Percentiles rank a stretch among this genome's conserved stretches.
These are phyloP conservation scores for Hipparchia semele DNA, from an alignment of 2,888 invertebrate species.

Conservation along the genomic window DNA sequence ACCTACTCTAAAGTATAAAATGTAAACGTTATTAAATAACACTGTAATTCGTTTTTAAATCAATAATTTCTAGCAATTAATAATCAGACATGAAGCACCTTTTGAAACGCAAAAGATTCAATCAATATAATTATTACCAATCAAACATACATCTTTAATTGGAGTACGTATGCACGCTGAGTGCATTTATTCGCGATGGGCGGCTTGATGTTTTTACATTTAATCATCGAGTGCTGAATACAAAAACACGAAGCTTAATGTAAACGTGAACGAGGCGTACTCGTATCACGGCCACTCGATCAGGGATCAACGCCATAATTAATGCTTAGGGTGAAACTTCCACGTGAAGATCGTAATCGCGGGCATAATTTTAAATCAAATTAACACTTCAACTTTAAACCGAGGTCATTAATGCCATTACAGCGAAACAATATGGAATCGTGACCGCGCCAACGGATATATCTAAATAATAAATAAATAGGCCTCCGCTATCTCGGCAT, in stretches of 20 bases:
- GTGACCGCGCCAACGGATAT: slow-evolving; percentile 77
- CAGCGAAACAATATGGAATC: slow-evolving; percentile 80
- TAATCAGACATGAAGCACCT: slow-evolving; percentile 12
- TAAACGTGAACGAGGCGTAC: slow-evolving; percentile 35
- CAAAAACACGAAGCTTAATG: slow-evolving; percentile 28
- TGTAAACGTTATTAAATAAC: not conserved
- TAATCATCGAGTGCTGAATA: slow-evolving; percentile 31
- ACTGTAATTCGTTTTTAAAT: not conserved
- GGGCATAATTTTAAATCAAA: slow-evolving; percentile 82
- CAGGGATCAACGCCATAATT: slow-evolving; percentile 71
- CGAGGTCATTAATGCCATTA: slow-evolving; percentile 81
- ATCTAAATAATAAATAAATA: slow-evolving; percentile 83
- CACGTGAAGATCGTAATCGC: slow-evolving; percentile 77
- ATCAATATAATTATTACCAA: slow-evolving; percentile 14
- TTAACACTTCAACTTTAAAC: slow-evolving; percentile 83
- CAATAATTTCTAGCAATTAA: slow-evolving; percentile 13
- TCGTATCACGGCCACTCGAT: slow-evolving; percentile 65
- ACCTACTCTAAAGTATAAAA: not conserved
- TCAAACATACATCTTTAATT: slow-evolving; percentile 27
- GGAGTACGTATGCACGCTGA: slow-evolving; percentile 24
- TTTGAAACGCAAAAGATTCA: slow-evolving; percentile 2
- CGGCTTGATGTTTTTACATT: slow-evolving; percentile 25
- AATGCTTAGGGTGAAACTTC: slow-evolving; percentile 78
- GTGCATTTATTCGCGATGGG: slow-evolving; percentile 22
- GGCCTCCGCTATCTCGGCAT: slow-evolving; percentile 71